phyloP scores from a whole-genome alignment of 2,113 vertebrate species.

The Arenaria interpres region DNA sequence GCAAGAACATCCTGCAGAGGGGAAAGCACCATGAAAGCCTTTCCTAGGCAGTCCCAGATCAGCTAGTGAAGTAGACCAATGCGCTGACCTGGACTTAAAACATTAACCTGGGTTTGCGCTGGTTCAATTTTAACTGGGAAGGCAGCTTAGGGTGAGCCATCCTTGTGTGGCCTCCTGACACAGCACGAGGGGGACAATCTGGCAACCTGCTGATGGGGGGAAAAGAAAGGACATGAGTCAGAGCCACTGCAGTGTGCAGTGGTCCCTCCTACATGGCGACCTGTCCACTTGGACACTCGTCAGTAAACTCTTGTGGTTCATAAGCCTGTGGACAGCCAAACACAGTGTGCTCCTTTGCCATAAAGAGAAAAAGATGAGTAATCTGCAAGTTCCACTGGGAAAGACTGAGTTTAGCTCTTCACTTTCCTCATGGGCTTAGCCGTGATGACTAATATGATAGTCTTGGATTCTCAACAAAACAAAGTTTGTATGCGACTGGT shows the following conservation, averaged over 20 bases:
- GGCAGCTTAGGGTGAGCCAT: background rate
- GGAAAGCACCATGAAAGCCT: background rate
- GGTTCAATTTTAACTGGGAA: background rate
- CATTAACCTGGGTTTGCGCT: background rate
- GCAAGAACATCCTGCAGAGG: accelerated
- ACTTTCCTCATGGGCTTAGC: background rate
- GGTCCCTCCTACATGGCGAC: background rate
- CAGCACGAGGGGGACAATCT: accelerated
- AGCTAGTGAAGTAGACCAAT: background rate
- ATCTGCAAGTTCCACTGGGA: background rate
- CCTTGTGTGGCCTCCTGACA: accelerated
- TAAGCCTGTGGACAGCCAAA: background rate
- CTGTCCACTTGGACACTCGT: background rate
- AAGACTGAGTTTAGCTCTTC: background rate
- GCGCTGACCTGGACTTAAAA: background rate
- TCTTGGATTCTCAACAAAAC: background rate
- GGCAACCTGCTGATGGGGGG: no score
- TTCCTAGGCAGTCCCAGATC: background rate
- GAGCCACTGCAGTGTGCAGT: background rate
- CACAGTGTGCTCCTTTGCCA: background rate
- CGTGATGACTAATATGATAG: slow-evolving; percentile 15
- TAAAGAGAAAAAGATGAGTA: background rate
- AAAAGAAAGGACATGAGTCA: background rate
- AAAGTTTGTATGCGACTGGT: background rate
- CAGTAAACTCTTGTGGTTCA: background rate